A percentile compares a stretch with the other conserved stretches of the same genome.
Evolutionary conservation across 2,888 invertebrate genomes (phyloP).

Genomic region (Epirrhoe alternata): DNA sequence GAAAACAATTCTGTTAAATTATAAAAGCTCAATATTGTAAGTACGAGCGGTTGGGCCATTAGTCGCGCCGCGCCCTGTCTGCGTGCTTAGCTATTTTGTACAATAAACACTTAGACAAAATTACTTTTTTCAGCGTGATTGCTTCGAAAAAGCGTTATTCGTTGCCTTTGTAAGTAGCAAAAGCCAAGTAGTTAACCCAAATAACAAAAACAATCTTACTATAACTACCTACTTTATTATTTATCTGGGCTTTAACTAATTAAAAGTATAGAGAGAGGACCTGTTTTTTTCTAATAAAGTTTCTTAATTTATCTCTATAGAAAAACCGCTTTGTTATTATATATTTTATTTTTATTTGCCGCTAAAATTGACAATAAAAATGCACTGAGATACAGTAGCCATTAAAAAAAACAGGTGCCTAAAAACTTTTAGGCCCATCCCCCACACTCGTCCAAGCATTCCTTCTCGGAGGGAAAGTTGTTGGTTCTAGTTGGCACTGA

Average conservation of each 20-base stretch:
- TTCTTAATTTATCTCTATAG: no score
- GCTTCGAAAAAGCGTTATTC: background rate
- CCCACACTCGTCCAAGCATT: slow-evolving; percentile 57
- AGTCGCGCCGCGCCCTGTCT: slow-evolving; percentile 57
- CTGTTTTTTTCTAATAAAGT: no score
- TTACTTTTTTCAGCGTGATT: background rate
- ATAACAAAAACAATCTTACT: background rate
- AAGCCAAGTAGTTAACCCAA: background rate
- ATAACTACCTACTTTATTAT: background rate
- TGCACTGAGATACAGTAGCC: background rate
- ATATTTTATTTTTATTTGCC: no score
- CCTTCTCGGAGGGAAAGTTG: slow-evolving; percentile 58
- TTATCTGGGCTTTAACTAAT: no score
- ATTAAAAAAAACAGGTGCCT: background rate
- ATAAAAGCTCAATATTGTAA: slow-evolving; percentile 13
- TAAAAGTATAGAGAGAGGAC: no score
- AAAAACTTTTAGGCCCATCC: slow-evolving; percentile 62
- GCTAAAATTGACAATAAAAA: background rate
- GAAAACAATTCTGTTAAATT: slow-evolving; percentile 24
- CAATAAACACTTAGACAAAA: background rate
- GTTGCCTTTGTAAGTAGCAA: background rate
- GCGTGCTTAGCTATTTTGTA: slow-evolving; percentile 47
- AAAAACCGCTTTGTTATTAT: no score
- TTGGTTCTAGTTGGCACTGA: slow-evolving; percentile 49
- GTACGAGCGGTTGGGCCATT: slow-evolving; percentile 51